A percentile compares a stretch with the other conserved stretches of the same genome.
Evolutionary conservation across 2,113 vertebrate genomes (phyloP).

Genomic region (Corynorhinus townsendii): DNA sequence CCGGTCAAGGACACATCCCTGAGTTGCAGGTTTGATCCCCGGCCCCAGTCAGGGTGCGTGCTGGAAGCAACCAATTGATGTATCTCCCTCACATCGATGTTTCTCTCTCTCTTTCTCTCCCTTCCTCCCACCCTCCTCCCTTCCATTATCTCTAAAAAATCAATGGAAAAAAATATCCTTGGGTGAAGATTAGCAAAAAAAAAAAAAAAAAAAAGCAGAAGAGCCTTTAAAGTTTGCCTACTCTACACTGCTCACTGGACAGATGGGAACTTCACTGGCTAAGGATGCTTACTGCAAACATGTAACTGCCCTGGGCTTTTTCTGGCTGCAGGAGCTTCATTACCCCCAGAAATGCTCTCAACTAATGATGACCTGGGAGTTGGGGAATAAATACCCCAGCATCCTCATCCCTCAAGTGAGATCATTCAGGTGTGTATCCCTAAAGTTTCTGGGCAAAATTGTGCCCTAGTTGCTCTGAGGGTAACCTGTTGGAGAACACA

Average conservation of each 20-base stretch:
- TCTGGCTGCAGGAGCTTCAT: neutral
- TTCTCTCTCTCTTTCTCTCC: no score
- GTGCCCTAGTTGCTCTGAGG: neutral
- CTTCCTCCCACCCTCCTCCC: no score
- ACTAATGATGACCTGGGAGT: neutral
- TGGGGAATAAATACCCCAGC: neutral
- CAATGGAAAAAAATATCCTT: no score
- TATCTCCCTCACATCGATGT: no score
- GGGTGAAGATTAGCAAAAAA: no score
- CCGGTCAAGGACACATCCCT: no score
- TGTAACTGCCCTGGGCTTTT: neutral
- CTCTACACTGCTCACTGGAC: neutral
- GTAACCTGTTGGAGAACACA: neutral
- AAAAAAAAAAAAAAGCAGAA: neutral
- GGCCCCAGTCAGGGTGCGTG: no score
- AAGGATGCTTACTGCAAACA: neutral
- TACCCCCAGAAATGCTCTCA: neutral
- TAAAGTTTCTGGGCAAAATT: neutral
- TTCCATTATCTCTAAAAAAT: no score
- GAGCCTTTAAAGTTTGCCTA: neutral
- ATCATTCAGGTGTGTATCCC: neutral
- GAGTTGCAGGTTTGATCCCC: no score
- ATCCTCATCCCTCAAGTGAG: neutral
- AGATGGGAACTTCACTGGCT: neutral
- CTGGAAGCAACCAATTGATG: no score